Percentiles rank a stretch among this genome's conserved stretches.
phyloP scores from a whole-genome alignment of 2,113 vertebrate genomes.

The Cyrtonyx montezumae region DNA sequence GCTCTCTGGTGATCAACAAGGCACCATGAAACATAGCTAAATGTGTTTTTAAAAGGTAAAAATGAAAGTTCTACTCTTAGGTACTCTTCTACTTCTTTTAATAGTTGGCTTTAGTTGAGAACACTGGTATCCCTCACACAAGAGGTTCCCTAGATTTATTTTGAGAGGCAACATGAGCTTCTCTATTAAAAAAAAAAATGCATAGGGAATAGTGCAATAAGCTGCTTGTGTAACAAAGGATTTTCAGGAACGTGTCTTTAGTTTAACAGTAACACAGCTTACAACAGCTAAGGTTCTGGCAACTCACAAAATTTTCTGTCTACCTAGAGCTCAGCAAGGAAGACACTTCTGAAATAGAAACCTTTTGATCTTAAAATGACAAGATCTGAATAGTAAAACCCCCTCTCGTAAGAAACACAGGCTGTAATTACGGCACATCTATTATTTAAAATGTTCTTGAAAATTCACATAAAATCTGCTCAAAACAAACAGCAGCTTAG shows the following conservation, averaged over 20 bases:
- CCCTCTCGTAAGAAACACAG: constrained; percentile 53
- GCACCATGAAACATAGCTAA: background rate
- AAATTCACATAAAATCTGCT: constrained; percentile 35
- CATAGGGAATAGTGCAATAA: background rate
- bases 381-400: constrained; percentile 63
- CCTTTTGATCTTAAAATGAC: constrained; percentile 66
- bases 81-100: background rate
- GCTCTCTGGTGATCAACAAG: background rate
- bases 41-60: background rate
- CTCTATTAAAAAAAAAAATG: background rate
- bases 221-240: background rate
- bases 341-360: constrained; percentile 60
- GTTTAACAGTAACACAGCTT: constrained; percentile 1
- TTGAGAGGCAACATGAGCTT: background rate
- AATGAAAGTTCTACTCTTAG: background rate
- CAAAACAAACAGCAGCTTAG: constrained; percentile 38
- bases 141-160: background rate
- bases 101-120: background rate
- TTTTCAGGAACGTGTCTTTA: constrained; percentile 24
- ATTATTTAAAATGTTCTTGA: constrained; percentile 62
- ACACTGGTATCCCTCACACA: background rate
- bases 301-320: constrained; percentile 22
- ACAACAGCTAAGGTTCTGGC: constrained; percentile 9
- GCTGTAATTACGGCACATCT: constrained; percentile 62
- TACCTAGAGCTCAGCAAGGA: constrained; percentile 54